phyloP scores from a whole-genome alignment of 2,113 vertebrate genomes.

The Oreochromis niloticus region DNA sequence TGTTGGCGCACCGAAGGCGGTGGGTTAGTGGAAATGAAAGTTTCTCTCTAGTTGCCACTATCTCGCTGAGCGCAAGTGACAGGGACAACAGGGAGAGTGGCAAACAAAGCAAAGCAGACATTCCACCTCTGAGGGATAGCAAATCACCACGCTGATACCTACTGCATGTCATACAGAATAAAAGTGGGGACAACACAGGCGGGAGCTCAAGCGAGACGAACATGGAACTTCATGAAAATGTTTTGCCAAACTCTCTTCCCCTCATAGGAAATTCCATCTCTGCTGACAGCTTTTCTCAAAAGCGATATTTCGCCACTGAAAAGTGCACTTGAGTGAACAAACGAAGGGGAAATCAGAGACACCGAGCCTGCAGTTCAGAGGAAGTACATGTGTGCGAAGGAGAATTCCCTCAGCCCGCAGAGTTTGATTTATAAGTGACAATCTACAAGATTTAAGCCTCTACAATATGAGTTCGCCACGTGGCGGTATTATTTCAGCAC shows the following conservation, averaged over 20 bases:
- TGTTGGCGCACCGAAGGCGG: neutral
- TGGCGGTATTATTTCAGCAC: constrained; percentile 22
- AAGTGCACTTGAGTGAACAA: neutral
- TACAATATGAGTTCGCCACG: neutral
- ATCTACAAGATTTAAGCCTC: constrained; percentile 1
- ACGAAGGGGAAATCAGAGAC: constrained; percentile 17
- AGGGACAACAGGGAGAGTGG: constrained; percentile 44
- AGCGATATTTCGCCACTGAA: neutral
- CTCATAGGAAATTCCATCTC: constrained; percentile 19
- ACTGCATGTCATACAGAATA: constrained; percentile 36
- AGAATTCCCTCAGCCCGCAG: constrained; percentile 1
- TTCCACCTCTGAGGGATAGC: constrained; percentile 29
- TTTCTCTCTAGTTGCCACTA: constrained; percentile 15
- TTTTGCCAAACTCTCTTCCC: constrained; percentile 1
- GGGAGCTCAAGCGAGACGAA: constrained; percentile 18
- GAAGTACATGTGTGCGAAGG: neutral
- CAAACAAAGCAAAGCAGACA: constrained; percentile 52
- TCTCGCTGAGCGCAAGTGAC: constrained; percentile 49
- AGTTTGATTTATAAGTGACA: constrained; percentile 33
- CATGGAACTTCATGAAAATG: constrained; percentile 9
- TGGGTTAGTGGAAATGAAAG: constrained; percentile 47
- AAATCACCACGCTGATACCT: constrained; percentile 41
- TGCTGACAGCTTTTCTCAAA: constrained; percentile 22
- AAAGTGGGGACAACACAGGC: constrained; percentile 24
- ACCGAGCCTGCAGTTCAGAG: neutral